Evolutionary conservation across 2,797 vertebrate genomes (phyloP).

Genomic region (Lacerta bilineata): DNA sequence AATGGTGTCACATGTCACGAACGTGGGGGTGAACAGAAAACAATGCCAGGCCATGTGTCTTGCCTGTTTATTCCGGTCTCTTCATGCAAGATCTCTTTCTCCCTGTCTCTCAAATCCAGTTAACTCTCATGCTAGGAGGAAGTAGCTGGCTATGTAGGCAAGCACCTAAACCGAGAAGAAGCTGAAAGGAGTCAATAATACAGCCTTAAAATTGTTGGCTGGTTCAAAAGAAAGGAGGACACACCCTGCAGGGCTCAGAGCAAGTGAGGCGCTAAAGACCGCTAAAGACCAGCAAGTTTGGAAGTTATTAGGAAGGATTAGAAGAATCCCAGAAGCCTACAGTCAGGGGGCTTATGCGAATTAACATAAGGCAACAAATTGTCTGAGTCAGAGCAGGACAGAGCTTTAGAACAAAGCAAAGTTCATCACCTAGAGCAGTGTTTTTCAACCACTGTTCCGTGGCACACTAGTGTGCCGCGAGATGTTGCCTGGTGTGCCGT

Average conservation of each 20-base stretch:
- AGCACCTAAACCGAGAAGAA: not conserved
- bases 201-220: not conserved
- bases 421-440: not conserved
- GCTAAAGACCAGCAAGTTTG: not conserved
- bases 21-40: too few relatives aligned
- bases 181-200: not conserved
- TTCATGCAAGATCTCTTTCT: too few relatives aligned
- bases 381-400: not conserved
- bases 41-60: too few relatives aligned
- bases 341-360: not conserved
- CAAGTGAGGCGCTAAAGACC: not conserved
- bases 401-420: not conserved
- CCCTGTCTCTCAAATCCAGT: not conserved
- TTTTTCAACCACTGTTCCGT: too few relatives aligned
- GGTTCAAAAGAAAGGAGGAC: not conserved
- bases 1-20: too few relatives aligned
- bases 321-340: not conserved
- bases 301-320: constrained; percentile 30
- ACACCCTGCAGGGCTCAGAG: not conserved
- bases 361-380: constrained; percentile 1
- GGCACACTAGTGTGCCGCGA: too few relatives aligned
- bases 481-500: too few relatives aligned
- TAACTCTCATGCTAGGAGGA: not conserved
- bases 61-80: too few relatives aligned
- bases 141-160: too few relatives aligned